Evolutionary conservation across 2,888 invertebrate genomes (phyloP).

Genomic region (Callinectes sapidus): DNA sequence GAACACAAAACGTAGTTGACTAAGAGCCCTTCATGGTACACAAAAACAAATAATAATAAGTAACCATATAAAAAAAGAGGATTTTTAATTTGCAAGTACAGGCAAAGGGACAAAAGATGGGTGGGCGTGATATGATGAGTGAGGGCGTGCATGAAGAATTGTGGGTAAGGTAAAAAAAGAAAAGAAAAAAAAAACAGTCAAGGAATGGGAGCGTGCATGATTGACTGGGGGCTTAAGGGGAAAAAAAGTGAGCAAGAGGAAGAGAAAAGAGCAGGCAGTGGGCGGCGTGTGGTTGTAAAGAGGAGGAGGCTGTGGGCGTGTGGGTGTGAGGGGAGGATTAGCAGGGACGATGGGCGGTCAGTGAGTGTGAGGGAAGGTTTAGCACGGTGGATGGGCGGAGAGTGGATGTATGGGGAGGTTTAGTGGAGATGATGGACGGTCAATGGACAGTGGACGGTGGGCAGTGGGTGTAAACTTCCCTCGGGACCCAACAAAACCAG

Average conservation of each 20-base stretch:
- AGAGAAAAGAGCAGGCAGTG: neutral
- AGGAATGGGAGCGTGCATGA: constrained; percentile 9
- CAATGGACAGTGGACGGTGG: neutral
- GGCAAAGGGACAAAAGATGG: neutral
- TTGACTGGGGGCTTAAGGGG: neutral
- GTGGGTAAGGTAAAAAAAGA: neutral
- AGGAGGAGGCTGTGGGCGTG: constrained; percentile 10
- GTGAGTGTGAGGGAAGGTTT: neutral
- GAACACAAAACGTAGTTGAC: neutral
- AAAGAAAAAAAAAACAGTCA: neutral
- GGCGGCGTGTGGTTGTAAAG: neutral
- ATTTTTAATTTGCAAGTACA: neutral
- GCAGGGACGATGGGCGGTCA: neutral
- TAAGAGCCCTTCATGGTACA: neutral
- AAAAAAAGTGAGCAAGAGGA: neutral
- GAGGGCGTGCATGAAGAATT: constrained; percentile 4
- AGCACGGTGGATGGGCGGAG: neutral
- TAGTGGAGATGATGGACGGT: neutral
- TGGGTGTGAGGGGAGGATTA: neutral
- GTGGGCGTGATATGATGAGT: neutral
- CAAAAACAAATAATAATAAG: neutral
- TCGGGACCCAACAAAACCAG: neutral
- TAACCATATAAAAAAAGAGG: neutral
- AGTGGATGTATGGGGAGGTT: neutral
- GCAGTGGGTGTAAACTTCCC: neutral